These are phyloP conservation scores for Danio rerio DNA, from an alignment of 2,113 vertebrate species.

Conservation along the genomic window GRCz12tu NC_133180.1:46649501-46650000, in stretches of 20 bases:
- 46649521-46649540: not conserved
- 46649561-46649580: too few species aligned
- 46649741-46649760: too few species aligned
- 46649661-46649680: too few species aligned
- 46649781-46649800: not conserved
- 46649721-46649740: too few species aligned
- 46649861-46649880: constrained; percentile 27
- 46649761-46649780: not conserved
- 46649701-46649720: too few species aligned
- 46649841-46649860: constrained; percentile 53
- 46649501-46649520: not conserved
- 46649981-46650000: too few species aligned
- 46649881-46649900: constrained; percentile 46
- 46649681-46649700: too few species aligned
- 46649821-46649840: constrained; percentile 40
- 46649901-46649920: constrained; percentile 49
- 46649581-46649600: too few species aligned
- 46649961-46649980: not conserved
- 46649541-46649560: not conserved
- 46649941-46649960: not conserved
- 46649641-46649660: too few species aligned
- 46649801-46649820: not conserved
- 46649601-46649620: too few species aligned
- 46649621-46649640: too few species aligned
- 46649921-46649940: not conserved